Evolutionary conservation across 30 jellyfish, hydroid and myxozoan genomes (phyloP).

Genomic region (Pelagia noctiluca): DNA sequence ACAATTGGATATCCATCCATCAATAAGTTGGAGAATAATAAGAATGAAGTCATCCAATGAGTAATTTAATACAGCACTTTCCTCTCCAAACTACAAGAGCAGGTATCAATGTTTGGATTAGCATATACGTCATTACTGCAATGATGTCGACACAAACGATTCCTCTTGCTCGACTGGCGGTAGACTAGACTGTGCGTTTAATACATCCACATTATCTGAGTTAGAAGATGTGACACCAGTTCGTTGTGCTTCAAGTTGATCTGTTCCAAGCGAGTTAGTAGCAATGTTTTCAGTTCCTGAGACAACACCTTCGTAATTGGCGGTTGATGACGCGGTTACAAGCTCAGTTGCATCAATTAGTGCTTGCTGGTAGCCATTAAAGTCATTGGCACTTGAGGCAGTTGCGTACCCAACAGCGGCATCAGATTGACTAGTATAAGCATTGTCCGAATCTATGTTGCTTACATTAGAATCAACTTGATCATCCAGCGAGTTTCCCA

Average conservation of each 20-base stretch:
- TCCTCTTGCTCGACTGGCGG: slow-evolving; percentile 53
- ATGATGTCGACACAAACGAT: slow-evolving; percentile 67
- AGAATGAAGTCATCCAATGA: no score
- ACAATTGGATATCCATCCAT: no score
- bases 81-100: no score
- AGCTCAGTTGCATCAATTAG: slow-evolving; percentile 31
- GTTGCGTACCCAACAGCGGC: slow-evolving; percentile 15
- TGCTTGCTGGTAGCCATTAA: slow-evolving; percentile 49
- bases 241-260: slow-evolving; percentile 27
- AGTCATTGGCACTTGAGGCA: slow-evolving; percentile 43
- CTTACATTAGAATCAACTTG: neutral
- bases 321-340: slow-evolving; percentile 36
- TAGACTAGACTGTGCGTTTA: slow-evolving; percentile 15
- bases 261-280: slow-evolving; percentile 36
- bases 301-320: slow-evolving; percentile 50
- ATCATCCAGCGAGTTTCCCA: slow-evolving; percentile 7
- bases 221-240: slow-evolving; percentile 76
- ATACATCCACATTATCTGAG: slow-evolving; percentile 44
- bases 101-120: no score
- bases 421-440: no score
- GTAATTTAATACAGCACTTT: no score
- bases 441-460: no score
- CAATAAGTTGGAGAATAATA: no score
- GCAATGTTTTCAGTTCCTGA: slow-evolving; percentile 75
- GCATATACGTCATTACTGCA: no score